phyloP scores from a whole-genome alignment of 1,140 invertebrate genomes.

The Stenopsyche tienmushanensis region DNA sequence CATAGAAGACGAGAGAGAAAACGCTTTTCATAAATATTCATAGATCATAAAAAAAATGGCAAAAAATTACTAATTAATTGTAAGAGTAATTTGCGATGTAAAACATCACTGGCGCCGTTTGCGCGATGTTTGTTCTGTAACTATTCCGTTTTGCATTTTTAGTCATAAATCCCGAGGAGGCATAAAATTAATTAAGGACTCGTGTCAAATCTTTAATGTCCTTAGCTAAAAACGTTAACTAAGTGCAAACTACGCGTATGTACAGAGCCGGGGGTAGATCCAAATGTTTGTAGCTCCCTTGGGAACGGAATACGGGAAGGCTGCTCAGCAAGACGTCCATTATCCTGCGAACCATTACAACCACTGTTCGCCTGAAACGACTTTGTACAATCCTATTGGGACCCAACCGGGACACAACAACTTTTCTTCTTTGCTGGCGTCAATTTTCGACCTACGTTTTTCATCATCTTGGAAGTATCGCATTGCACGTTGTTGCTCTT shows the following conservation, averaged over 20 bases:
- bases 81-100: too few relatives aligned
- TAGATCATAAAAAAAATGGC: background rate
- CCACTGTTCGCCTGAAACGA: background rate
- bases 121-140: too few relatives aligned
- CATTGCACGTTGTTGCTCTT: too few relatives aligned
- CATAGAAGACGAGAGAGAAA: background rate
- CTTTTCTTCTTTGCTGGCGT: background rate
- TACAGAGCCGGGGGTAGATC: background rate
- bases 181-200: too few relatives aligned
- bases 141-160: too few relatives aligned
- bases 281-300: background rate
- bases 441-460: background rate
- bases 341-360: constrained; percentile 17
- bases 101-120: too few relatives aligned
- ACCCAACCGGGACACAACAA: background rate
- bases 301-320: background rate
- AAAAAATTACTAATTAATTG: too few relatives aligned
- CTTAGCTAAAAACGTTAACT: too few relatives aligned
- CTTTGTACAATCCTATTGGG: constrained; percentile 6
- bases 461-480: too few relatives aligned
- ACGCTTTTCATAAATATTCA: background rate
- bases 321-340: constrained; percentile 13
- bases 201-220: too few relatives aligned
- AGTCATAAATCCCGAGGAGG: too few relatives aligned
- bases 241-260: too few relatives aligned